These are phyloP conservation scores for Panurus biarmicus DNA, from an alignment of 2,113 vertebrate species.

Conservation along the genomic window DNA sequence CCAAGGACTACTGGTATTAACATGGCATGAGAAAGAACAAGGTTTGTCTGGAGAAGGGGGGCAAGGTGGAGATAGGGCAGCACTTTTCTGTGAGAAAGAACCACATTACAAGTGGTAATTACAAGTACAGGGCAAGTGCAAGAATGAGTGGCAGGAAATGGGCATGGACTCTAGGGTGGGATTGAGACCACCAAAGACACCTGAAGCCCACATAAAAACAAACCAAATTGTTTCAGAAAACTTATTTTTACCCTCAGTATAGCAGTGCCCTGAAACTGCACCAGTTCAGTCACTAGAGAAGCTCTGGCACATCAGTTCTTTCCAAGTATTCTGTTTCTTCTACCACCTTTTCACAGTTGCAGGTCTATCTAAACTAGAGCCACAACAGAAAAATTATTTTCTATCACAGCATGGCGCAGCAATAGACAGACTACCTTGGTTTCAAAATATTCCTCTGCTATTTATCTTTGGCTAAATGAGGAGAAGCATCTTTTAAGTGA, in stretches of 20 bases:
- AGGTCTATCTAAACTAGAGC: neutral
- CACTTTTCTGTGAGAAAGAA: neutral
- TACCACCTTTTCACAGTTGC: neutral
- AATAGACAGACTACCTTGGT: neutral
- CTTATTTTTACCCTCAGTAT: neutral
- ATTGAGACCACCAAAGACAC: neutral
- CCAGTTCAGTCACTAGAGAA: neutral
- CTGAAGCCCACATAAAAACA: neutral
- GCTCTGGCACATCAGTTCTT: neutral
- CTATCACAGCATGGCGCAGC: neutral
- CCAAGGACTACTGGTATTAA: neutral
- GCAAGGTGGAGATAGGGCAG: neutral
- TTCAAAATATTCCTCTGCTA: neutral
- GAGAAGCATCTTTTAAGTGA: neutral
- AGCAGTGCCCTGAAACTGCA: neutral
- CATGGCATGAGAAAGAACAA: neutral
- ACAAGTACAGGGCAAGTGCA: neutral
- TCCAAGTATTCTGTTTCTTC: neutral
- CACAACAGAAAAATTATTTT: neutral
- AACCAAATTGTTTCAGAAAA: neutral
- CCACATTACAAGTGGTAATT: no score
- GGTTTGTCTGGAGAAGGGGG: neutral
- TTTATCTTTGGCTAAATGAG: neutral
- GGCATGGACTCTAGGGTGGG: neutral
- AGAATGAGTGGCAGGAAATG: neutral